These are phyloP conservation scores for Tenthredo mesomela DNA, from an alignment of 2,888 invertebrate species.

Conservation along the genomic window DNA sequence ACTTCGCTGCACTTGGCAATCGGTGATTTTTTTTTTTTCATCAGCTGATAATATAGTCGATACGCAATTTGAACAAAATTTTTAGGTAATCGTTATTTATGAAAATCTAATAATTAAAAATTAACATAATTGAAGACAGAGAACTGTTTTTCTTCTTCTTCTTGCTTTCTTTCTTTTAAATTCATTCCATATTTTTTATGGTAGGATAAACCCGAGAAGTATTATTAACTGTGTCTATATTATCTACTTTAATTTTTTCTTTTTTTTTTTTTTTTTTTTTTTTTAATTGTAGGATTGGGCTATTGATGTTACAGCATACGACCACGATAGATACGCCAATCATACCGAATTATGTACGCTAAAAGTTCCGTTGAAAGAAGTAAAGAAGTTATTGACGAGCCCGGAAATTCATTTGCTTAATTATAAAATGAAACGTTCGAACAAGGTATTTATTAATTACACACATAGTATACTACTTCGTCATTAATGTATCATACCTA, in stretches of 20 bases:
- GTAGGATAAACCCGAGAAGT: neutral
- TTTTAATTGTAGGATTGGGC: slow-evolving; percentile 75
- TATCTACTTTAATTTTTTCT: slow-evolving; percentile 10
- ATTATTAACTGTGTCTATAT: neutral
- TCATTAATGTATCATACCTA: neutral
- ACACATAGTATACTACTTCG: too few species aligned
- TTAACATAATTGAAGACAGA: neutral
- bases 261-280: too few species aligned
- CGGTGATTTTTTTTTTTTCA: neutral
- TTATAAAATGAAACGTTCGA: slow-evolving; percentile 76
- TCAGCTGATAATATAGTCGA: too few species aligned
- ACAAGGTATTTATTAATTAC: slow-evolving; percentile 68
- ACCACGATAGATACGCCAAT: slow-evolving; percentile 78
- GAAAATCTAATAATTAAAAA: neutral
- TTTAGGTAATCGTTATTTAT: neutral
- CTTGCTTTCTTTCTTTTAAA: neutral
- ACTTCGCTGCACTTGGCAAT: slow-evolving; percentile 37
- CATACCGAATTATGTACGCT: slow-evolving; percentile 78
- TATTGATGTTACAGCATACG: slow-evolving; percentile 76
- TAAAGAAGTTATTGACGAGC: slow-evolving; percentile 73
- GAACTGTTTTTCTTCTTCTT: neutral
- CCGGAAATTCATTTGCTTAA: slow-evolving; percentile 76
- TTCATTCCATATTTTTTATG: neutral
- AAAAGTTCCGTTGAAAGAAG: slow-evolving; percentile 75
- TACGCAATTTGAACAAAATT: neutral